phyloP scores from a whole-genome alignment of 2,113 vertebrate genomes.

The Vimba vimba region DNA sequence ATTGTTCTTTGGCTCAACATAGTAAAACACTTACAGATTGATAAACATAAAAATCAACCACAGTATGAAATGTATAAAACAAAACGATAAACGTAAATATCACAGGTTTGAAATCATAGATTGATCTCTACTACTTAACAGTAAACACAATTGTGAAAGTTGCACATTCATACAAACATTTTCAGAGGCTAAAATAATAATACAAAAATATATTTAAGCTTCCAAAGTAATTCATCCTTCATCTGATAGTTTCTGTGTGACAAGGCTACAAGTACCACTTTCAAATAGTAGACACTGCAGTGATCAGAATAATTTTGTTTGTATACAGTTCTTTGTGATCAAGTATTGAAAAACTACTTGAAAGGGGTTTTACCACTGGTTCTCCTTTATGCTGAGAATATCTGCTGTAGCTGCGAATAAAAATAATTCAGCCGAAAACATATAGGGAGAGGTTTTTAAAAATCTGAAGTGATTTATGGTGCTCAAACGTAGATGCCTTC shows the following conservation, averaged over 20 bases:
- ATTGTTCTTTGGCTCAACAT: constrained; percentile 57
- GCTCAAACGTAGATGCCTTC: constrained; percentile 96
- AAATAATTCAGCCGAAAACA: neutral
- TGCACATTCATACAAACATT: constrained; percentile 30
- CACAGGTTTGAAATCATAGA: neutral
- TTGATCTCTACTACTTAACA: neutral
- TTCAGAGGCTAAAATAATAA: constrained; percentile 34
- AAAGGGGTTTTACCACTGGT: neutral
- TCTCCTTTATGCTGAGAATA: constrained; percentile 10
- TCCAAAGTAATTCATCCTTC: constrained; percentile 35
- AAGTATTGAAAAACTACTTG: neutral
- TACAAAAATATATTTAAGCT: constrained; percentile 51
- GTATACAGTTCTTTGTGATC: neutral
- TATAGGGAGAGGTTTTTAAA: neutral
- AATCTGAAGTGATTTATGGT: neutral
- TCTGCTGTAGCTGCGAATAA: neutral
- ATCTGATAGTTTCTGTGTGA: constrained; percentile 15
- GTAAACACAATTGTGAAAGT: constrained; percentile 18
- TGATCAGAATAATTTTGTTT: neutral
- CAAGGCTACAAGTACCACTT: neutral
- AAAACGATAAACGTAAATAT: neutral
- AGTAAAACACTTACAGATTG: constrained; percentile 2
- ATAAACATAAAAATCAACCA: constrained; percentile 27
- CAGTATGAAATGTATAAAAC: neutral
- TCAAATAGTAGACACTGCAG: neutral